These are phyloP conservation scores for Poeciliopsis prolifica DNA, from an alignment of 2,113 vertebrate species.

Conservation along the genomic window DNA sequence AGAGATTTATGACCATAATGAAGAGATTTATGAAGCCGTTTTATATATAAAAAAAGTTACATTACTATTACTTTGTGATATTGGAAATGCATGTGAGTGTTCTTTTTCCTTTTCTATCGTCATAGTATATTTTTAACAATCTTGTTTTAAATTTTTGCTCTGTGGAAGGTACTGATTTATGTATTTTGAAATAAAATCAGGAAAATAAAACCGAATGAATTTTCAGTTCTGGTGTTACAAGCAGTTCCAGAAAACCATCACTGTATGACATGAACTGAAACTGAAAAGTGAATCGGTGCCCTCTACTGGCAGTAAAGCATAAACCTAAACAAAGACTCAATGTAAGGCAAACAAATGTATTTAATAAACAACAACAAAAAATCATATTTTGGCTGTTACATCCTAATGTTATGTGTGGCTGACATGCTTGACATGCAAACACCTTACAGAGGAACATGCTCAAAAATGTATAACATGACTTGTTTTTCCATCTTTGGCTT, in stretches of 20 bases:
- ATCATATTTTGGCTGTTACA: constrained; percentile 6
- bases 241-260: not conserved
- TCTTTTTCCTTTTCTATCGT: too few species aligned
- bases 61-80: too few species aligned
- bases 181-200: not conserved
- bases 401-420: not conserved
- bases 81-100: too few species aligned
- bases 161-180: too few species aligned
- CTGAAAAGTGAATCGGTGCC: constrained; percentile 48
- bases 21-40: too few species aligned
- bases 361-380: not conserved
- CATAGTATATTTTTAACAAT: too few species aligned
- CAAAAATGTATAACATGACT: constrained; percentile 30
- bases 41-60: too few species aligned
- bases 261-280: not conserved
- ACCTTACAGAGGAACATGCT: constrained; percentile 18
- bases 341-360: not conserved
- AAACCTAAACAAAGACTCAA: constrained; percentile 1
- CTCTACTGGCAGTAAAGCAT: constrained; percentile 65
- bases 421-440: not conserved
- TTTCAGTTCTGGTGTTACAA: constrained; percentile 18
- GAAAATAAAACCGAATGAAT: not conserved
- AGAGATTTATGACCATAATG: too few species aligned
- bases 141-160: too few species aligned
- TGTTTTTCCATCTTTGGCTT: constrained; percentile 50